These are phyloP conservation scores for Garrulus glandarius DNA, from an alignment of 2,797 vertebrate genomes.

Conservation along the genomic window DNA sequence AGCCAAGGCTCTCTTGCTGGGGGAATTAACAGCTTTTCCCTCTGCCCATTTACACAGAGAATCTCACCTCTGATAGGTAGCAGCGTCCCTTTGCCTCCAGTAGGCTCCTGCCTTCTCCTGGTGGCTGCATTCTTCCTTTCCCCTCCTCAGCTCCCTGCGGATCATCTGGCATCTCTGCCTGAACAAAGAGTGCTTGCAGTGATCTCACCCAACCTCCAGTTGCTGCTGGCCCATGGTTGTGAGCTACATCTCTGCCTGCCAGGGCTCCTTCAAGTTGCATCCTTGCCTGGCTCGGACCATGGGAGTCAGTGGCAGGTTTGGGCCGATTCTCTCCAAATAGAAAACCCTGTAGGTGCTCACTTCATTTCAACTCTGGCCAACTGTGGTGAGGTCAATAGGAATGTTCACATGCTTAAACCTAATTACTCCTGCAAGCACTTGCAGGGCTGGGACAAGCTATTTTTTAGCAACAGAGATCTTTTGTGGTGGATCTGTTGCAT, in stretches of 20 bases:
- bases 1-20: neutral
- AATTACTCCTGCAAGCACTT: neutral
- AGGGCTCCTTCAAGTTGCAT: neutral
- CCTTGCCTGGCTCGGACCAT: neutral
- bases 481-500: neutral
- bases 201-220: neutral
- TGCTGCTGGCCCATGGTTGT: neutral
- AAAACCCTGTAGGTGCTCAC: neutral
- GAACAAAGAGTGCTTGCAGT: neutral
- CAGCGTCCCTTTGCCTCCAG: neutral
- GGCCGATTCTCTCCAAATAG: neutral
- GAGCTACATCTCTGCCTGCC: neutral
- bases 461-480: neutral
- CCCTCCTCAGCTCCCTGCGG: neutral
- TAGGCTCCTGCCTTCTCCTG: neutral
- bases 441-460: neutral
- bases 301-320: neutral
- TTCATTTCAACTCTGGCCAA: neutral
- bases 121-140: neutral
- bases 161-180: neutral
- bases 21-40: neutral
- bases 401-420: neutral
- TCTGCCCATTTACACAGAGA: neutral
- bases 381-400: neutral
- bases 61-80: fast-evolving